Conservation (phyloP, 2,113 vertebrate genomes). For the Talpa occidentalis region DNA sequence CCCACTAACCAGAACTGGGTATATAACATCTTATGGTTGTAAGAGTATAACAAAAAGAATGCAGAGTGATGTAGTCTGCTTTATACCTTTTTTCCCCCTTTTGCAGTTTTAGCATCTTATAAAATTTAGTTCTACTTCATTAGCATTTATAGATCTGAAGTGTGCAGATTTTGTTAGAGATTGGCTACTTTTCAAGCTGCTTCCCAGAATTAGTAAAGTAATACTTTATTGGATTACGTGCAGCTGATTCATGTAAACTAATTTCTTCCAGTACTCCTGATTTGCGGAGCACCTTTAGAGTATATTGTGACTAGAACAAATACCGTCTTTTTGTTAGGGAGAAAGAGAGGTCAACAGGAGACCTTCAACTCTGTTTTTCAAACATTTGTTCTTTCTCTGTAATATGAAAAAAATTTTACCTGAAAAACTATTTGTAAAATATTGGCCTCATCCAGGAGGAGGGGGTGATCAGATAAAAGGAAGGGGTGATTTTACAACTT, state of each 20-base stretch:
- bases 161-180: not conserved
- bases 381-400: conserved; percentile 19
- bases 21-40: not conserved
- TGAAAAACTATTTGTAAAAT: conserved; percentile 7
- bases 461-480: not conserved
- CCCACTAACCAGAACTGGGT: not conserved
- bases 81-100: not conserved
- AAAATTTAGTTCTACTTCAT: not conserved
- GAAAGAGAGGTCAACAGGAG: not conserved
- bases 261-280: not conserved
- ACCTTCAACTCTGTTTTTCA: not conserved
- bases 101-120: not conserved
- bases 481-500: not conserved
- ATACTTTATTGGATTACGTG: not conserved
- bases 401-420: not conserved
- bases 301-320: conserved; percentile 28
- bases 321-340: not conserved
- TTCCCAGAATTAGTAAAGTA: not conserved
- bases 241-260: not conserved
- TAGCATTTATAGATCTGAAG: not conserved
- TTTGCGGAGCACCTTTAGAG: conserved; percentile 2
- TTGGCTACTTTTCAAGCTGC: not conserved
- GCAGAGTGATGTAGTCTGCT: not conserved
- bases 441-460: not conserved
- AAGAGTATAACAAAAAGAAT: not conserved